A percentile compares a stretch with the other conserved stretches of the same genome.
Conservation (phyloP, 1,140 invertebrate genomes). For the Cepaea nemoralis region DNA sequence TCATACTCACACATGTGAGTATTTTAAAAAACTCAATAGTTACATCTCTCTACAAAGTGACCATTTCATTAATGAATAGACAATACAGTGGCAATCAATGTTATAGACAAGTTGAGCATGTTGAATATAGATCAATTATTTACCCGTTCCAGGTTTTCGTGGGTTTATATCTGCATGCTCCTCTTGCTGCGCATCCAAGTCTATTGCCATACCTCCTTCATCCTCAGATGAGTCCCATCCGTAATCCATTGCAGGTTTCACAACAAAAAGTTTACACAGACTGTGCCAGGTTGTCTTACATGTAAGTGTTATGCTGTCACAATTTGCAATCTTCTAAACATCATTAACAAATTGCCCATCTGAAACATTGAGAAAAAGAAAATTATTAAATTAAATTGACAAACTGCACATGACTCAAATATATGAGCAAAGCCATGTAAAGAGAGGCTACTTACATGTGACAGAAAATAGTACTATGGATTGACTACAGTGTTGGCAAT, state of each 20-base stretch:
- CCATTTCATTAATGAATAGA: too few species aligned
- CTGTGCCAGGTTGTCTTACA: background rate
- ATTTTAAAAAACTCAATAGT: too few species aligned
- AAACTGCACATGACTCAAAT: too few species aligned
- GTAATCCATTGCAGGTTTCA: constrained; percentile 26
- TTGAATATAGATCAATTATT: background rate
- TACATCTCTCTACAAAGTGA: too few species aligned
- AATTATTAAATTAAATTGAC: background rate
- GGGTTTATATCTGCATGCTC: background rate
- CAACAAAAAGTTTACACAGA: background rate
- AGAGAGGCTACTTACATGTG: too few species aligned
- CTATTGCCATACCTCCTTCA: constrained; percentile 34
- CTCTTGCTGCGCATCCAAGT: constrained; percentile 36
- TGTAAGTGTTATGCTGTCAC: background rate
- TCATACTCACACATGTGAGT: too few species aligned
- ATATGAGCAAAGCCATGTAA: too few species aligned
- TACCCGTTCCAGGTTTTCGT: background rate
- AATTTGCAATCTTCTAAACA: background rate
- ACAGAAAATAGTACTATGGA: too few species aligned
- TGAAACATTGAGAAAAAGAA: background rate
- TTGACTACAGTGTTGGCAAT: too few species aligned
- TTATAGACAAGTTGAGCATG: too few species aligned
- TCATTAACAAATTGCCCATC: background rate
- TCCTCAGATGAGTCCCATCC: constrained; percentile 38
- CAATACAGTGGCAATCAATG: too few species aligned